phyloP scores from a whole-genome alignment of 2,888 invertebrate species.

The Papilio elwesi region DNA sequence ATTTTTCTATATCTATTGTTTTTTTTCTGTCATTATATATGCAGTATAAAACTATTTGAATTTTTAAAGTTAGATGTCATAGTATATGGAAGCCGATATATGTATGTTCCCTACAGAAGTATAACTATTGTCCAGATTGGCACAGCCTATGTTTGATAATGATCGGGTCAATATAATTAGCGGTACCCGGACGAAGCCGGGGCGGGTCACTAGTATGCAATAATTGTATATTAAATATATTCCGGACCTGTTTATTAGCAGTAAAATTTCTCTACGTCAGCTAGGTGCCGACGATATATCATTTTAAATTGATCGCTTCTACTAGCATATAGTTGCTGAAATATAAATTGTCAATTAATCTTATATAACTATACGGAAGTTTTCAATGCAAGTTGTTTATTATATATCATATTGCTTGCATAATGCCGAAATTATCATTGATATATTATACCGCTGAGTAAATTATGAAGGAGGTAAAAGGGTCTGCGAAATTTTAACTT shows the following conservation, averaged over 20 bases:
- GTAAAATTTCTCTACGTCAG: slow-evolving; percentile 16
- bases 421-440: slow-evolving; percentile 6
- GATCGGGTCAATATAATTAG: no score
- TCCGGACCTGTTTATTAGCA: slow-evolving; percentile 3
- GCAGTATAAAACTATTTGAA: no score
- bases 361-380: slow-evolving; percentile 23
- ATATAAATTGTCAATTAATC: slow-evolving; percentile 19
- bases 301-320: slow-evolving; percentile 20
- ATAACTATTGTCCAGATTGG: no score
- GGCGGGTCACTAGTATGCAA: no score
- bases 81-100: no score
- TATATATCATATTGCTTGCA: neutral
- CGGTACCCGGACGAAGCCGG: no score
- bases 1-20: no score
- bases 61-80: no score
- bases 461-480: neutral
- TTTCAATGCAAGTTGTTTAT: slow-evolving; percentile 2
- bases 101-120: no score
- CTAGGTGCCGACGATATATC: slow-evolving; percentile 6
- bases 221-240: slow-evolving; percentile 8
- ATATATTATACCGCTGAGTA: slow-evolving; percentile 6
- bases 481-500: neutral
- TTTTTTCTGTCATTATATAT: no score
- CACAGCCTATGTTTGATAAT: no score
- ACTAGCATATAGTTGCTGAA: slow-evolving; percentile 13